phyloP scores from a whole-genome alignment of 2,888 invertebrate species.

The Campaea margaritaria region DNA sequence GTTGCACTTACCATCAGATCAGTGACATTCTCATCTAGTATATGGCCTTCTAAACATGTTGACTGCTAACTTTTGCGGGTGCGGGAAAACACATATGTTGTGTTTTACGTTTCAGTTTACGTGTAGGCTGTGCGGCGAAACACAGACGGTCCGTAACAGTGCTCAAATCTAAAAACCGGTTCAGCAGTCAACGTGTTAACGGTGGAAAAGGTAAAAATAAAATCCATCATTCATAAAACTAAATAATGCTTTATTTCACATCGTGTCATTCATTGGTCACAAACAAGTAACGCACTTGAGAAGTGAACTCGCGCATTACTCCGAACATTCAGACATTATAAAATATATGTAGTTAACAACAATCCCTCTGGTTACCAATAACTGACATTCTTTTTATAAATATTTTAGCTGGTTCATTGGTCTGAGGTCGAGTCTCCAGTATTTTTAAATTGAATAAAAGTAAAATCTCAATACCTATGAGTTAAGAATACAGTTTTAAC shows the following conservation, averaged over 20 bases:
- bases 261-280: conserved; percentile 82
- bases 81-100: too few species aligned
- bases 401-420: conserved; percentile 46
- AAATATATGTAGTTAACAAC: conserved; percentile 82
- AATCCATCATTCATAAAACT: conserved; percentile 70
- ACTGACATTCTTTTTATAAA: conserved; percentile 61
- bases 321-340: conserved; percentile 71
- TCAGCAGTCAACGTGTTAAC: too few species aligned
- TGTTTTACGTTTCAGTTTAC: too few species aligned
- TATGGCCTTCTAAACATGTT: too few species aligned
- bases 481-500: conserved; percentile 19
- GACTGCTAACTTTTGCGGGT: too few species aligned
- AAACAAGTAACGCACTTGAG: conserved; percentile 75
- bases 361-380: conserved; percentile 64
- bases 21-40: too few species aligned
- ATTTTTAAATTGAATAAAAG: not conserved
- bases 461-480: not conserved
- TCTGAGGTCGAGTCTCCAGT: conserved; percentile 11
- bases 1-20: too few species aligned
- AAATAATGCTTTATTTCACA: conserved; percentile 83
- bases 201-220: conserved; percentile 42
- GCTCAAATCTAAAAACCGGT: too few species aligned
- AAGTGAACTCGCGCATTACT: conserved; percentile 62
- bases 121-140: too few species aligned
- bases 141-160: too few species aligned